Evolutionary conservation across 2,888 invertebrate genomes (phyloP).

Genomic region (Cephus runcator): DNA sequence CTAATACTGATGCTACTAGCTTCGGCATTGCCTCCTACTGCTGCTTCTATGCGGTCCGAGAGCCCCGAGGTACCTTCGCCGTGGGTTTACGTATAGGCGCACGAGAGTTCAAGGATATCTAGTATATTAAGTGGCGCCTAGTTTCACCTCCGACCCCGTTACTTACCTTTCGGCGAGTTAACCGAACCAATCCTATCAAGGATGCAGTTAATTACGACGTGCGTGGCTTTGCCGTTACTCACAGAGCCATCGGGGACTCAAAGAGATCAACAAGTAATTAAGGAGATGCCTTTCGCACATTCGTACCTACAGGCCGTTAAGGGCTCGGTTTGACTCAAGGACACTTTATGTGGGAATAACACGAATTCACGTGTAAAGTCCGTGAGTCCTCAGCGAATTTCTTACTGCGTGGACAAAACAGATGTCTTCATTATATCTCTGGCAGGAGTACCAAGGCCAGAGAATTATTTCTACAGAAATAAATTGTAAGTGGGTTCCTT

Average conservation of each 20-base stretch:
- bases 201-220: conserved; percentile 39
- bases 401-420: neutral
- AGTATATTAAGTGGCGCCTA: conserved; percentile 44
- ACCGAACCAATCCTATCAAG: conserved; percentile 37
- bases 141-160: conserved; percentile 31
- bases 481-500: no score
- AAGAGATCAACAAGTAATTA: conserved; percentile 5
- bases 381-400: neutral
- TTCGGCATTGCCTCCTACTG: neutral
- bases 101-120: conserved; percentile 36
- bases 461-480: neutral
- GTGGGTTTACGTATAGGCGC: conserved; percentile 16
- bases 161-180: conserved; percentile 18
- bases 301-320: conserved; percentile 28
- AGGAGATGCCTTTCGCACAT: neutral
- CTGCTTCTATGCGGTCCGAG: neutral
- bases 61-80: neutral
- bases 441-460: neutral
- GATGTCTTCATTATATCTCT: neutral
- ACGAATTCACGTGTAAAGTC: conserved; percentile 12
- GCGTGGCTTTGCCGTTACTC: neutral
- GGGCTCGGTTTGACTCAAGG: conserved; percentile 28
- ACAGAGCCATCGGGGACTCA: conserved; percentile 6
- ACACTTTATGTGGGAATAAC: conserved; percentile 29
- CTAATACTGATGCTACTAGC: neutral